Percentiles rank a stretch among this genome's conserved stretches.
Conservation (phyloP, 2,113 vertebrate species). For the Myotis lucifugus region DNA sequence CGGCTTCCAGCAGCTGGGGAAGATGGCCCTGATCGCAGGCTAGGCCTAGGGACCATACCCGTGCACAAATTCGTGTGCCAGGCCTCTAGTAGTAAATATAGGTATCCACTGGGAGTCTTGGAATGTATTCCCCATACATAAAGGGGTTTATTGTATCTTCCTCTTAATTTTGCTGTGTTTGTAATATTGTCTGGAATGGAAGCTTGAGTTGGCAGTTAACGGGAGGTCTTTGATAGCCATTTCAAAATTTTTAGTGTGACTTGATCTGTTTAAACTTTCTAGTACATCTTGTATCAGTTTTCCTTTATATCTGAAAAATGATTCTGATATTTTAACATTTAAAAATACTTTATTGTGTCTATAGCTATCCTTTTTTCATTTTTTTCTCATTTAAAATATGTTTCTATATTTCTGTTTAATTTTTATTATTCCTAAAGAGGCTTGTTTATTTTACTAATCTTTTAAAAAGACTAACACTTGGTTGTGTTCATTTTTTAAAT, state of each 20-base stretch:
- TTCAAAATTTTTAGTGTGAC: not conserved
- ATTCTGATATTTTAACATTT: not conserved
- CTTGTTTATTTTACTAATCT: not conserved
- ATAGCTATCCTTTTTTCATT: not conserved
- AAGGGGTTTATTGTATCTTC: not conserved
- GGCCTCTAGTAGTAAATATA: not conserved
- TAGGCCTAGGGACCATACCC: no score
- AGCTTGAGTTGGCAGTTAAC: not conserved
- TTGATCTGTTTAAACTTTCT: not conserved
- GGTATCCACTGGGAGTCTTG: not conserved
- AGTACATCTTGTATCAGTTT: not conserved
- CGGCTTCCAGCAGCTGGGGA: no score
- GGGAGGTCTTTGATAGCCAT: not conserved
- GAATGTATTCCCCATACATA: not conserved
- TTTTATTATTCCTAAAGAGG: not conserved
- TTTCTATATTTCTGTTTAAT: not conserved
- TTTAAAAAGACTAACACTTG: not conserved
- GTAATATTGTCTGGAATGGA: not conserved
- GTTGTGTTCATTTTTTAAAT: not conserved
- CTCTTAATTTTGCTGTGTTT: not conserved
- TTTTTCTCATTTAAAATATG: not conserved
- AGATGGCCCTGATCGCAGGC: no score
- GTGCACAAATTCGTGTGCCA: rapidly evolving
- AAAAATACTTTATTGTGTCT: not conserved
- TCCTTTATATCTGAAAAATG: not conserved